Base-by-base conservation (phyloP, 53 echinoderm and acorn worm genomes). In the Mesocentrotus franciscanus region DNA sequence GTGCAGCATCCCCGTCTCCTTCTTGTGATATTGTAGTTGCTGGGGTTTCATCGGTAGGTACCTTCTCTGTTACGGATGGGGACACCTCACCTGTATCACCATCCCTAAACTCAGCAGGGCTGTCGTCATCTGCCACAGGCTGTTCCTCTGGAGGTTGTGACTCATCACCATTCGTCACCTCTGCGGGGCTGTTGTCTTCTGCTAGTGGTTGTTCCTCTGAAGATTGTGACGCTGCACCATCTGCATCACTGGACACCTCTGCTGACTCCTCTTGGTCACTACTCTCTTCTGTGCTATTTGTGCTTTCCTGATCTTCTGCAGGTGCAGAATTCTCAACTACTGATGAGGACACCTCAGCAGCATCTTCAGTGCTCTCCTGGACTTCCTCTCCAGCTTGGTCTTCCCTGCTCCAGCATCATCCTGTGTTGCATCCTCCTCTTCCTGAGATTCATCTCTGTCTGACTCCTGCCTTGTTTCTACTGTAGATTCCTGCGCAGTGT, bases 41-140 rank as follows among this genome's bases (percentile, higher is more conserved):
- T 64, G 36, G 71, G 14, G 59, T 90, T 59, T 90, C 55, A 89
- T 17, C 26, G 13, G 33, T 16, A 16, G 89, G 85, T 39, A 32
- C 61, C 8, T 32, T 66, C 9, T 90, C 61, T 61, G 91, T 2
- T 34, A 36, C 36, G 24, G 39, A 62, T 12, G 78, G 15, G 56
- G 61, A 8, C 27, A 78, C 59, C 35, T 93, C 93, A 32, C 93
- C 93, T 26, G 93, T 93, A 79, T 93, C 93, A 6, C 42, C 93
- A 93, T 93, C 93, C 92, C 74, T 71, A 10, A 36, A 75, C 55
- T 92, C 35, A 11, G 71, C 49, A 71, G 35, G 22, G 60, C 58
- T 57, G 24, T 57, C 27, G 17, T 85, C 85, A 27, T 42, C 85
- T 56, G 11, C 49, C 13, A 22, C 0, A 15, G 85, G 85, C 42